Evolutionary conservation across 1,140 invertebrate species (phyloP), one percentile per base, ranked within the genome.

Genomic region (Drosophila azteca): DNA sequence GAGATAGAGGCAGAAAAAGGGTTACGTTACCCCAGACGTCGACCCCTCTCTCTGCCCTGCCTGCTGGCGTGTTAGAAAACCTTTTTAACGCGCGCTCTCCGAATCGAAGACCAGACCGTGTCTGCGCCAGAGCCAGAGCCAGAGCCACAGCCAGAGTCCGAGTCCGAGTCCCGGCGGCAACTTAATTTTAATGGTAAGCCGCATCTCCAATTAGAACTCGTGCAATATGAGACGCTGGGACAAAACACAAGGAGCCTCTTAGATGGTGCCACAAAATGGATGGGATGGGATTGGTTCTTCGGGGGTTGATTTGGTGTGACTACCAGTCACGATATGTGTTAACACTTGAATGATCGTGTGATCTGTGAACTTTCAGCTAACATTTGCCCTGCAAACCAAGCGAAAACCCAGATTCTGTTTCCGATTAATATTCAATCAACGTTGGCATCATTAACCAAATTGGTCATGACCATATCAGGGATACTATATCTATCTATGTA

Each of bases 1-100:
- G 64, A 84, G 80, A 85, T 87, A 85, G 87, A 85, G 54, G 77
- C 59, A 73, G 43, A 51, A 67, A 76, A 77, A 78, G 68, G 76
- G 67, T 69, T 46, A 60, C 62, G 66, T 68, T 46, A 61, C 63
- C 35, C 35, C 63, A 76, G 71, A 76, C 72, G 76, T 52, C 17
- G 17, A 1, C 29, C 29, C 7, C 6, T 0, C 5, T 11, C 3
- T 4, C 35, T 39, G 35, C 35, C 35, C 35, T 11, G 11, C 50
- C 58, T 75, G 31, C 44, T 72, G 73, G 72, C 72, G 52, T 78
- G 75, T 78, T 66, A 60, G 76, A 78, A 77, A 72, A 65, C 71
- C 72, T 77, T 77, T 77, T 77, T 76, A 76, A 67, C 68, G 58
- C 54, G 31, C 44, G 58, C 54, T 26, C 44, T 52, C 22, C 53